Evolutionary conservation across 2,888 invertebrate genomes (phyloP), one percentile per base, ranked within the genome.

Genomic region (Eupithecia inturbata): DNA sequence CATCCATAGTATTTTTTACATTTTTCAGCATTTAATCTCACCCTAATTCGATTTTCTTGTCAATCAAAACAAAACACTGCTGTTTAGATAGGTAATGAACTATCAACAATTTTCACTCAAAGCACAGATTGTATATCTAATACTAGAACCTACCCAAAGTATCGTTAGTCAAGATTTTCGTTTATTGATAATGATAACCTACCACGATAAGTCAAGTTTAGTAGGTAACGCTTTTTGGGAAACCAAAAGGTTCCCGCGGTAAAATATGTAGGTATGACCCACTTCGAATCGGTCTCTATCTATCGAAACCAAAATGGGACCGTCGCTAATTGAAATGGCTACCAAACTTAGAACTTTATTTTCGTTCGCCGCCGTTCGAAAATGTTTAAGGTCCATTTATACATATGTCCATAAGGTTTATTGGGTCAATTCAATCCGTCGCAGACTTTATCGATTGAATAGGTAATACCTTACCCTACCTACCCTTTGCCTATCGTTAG

Each of bases 361-460:
- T 39, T 39, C 39, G 39, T 66, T 39, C 26, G 22, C n/a, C 33
- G 14, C 12, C 1, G 26, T 33, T 66, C 53, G 19, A 57, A 45
- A n/a, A 49, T 57, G 28, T 36, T 14, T n/a, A 6, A 57, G 57
- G 70, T 62, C 41, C 60, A 68, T 22, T 36, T n/a, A n/a, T n/a
- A n/a, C n/a, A n/a, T n/a, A n/a, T n/a, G n/a, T n/a, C n/a, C n/a
- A n/a, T n/a, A n/a, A n/a, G n/a, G n/a, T n/a, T 63, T 49, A 67
- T 45, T 70, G 62, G 73, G 70, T 73, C 73, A 70, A 49, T 39
- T 31, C 26, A 26, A 26, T 26, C 5, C 57, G 57, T 66, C 60
- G 66, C 33, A 33, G 26, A 26, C 45, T 31, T 60, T 64, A 64
- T 67, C 67, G 73, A 67, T 73, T 49, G 16, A 68, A 45, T 62